A percentile compares a stretch with the other conserved stretches of the same genome.
Conservation (phyloP, 30 jellyfish, hydroid and myxozoan genomes). For the Cassiopea xamachana region DNA sequence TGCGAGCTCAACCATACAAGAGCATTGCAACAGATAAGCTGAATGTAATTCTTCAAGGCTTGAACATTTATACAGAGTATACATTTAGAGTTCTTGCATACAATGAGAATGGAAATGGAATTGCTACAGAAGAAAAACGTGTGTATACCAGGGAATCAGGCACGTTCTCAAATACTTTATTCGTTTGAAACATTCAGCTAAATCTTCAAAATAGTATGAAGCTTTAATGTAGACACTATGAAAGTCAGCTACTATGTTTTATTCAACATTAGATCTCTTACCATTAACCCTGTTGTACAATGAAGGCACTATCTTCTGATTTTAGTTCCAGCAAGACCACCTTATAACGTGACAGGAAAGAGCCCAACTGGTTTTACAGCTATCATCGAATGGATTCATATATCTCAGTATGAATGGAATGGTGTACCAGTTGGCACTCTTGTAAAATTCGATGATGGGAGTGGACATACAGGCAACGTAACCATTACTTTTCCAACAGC, state of each 20-base stretch:
- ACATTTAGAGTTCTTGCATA: slow-evolving; percentile 70
- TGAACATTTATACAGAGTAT: slow-evolving; percentile 70
- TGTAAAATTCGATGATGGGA: slow-evolving; percentile 29
- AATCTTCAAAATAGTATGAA: no score
- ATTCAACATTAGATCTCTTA: no score
- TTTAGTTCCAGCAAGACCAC: slow-evolving; percentile 83
- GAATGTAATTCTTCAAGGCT: slow-evolving; percentile 27
- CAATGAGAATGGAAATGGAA: slow-evolving; percentile 80
- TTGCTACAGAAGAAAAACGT: slow-evolving; percentile 53
- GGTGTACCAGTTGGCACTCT: slow-evolving; percentile 66
- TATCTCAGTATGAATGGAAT: slow-evolving; percentile 59
- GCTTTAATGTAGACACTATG: no score
- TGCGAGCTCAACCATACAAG: slow-evolving; percentile 46
- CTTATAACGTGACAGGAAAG: slow-evolving; percentile 35
- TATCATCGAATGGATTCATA: slow-evolving; percentile 56
- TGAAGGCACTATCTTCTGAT: no score
- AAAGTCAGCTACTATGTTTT: no score
- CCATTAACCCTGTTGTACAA: no score
- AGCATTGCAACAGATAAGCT: slow-evolving; percentile 57
- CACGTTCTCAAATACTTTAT: not conserved
- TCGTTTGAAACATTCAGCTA: no score
- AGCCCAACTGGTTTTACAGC: slow-evolving; percentile 53
- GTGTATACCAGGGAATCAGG: slow-evolving; percentile 63
- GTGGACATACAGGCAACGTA: slow-evolving; percentile 17
- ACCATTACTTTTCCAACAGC: slow-evolving; percentile 18